These are phyloP conservation scores for Drosophila ambigua DNA, from an alignment of 1,140 invertebrate genomes.

Conservation along the genomic window DNA sequence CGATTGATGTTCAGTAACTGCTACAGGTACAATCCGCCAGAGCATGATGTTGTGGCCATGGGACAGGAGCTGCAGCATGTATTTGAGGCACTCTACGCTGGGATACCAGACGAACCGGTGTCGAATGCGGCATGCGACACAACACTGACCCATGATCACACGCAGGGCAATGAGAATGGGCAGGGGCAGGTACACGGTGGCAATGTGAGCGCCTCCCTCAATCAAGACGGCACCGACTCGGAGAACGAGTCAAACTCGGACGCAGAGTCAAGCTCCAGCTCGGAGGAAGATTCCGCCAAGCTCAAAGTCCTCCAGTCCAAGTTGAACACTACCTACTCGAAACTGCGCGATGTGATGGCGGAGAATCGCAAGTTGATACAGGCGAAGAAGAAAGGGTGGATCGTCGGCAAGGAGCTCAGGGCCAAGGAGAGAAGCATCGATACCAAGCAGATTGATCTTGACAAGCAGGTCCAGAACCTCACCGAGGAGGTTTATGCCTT, in stretches of 20 bases:
- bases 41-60: conserved; percentile 99
- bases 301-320: too few relatives aligned
- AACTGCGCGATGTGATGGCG: too few relatives aligned
- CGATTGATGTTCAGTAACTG: conserved; percentile 99
- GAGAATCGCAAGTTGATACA: too few relatives aligned
- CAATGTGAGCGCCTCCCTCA: conserved; percentile 55
- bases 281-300: conserved; percentile 85
- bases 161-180: conserved; percentile 45
- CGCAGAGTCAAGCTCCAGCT: too few relatives aligned
- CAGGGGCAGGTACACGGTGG: conserved; percentile 53
- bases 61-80: conserved; percentile 98
- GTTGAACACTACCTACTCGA: too few relatives aligned
- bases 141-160: conserved; percentile 37
- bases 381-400: conserved; percentile 90
- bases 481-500: conserved; percentile 92
- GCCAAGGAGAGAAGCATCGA: conserved; percentile 94
- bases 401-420: conserved; percentile 93
- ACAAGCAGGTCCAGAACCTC: conserved; percentile 95
- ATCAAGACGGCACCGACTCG: conserved; percentile 84
- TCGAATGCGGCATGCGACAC: conserved; percentile 82
- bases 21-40: conserved; percentile 98
- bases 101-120: conserved; percentile 95
- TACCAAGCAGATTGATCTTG: conserved; percentile 94
- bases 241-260: too few relatives aligned
- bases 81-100: conserved; percentile 97